A percentile compares a stretch with the other conserved stretches of the same genome.
Conservation (phyloP, 2,888 invertebrate species). For the Rhorus exstirpatorius region DNA sequence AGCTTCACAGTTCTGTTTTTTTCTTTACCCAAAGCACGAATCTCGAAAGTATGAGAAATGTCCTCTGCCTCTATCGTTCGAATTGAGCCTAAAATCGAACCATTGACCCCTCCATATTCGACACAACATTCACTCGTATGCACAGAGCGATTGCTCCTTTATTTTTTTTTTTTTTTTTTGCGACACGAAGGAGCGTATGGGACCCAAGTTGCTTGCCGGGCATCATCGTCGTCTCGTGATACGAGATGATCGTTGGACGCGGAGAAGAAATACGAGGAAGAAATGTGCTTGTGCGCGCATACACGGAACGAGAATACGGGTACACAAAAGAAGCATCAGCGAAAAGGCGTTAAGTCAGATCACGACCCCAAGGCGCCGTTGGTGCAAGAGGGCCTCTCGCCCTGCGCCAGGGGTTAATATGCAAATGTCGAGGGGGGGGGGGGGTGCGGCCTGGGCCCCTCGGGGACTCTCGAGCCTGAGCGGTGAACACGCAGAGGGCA, state of each 20-base stretch:
- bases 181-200: background rate
- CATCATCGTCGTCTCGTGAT: conserved; percentile 12
- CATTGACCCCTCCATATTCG: conserved; percentile 18
- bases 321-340: conserved; percentile 71
- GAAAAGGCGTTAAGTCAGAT: conserved; percentile 85
- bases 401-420: conserved; percentile 82
- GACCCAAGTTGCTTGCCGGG: background rate
- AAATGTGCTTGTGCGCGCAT: background rate
- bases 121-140: conserved; percentile 5
- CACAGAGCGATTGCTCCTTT: too few species aligned
- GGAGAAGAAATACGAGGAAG: conserved; percentile 26
- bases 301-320: background rate
- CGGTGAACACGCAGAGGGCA: conserved; percentile 38
- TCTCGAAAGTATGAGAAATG: conserved; percentile 17
- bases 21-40: background rate
- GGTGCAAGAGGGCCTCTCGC: conserved; percentile 45
- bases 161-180: too few species aligned
- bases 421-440: conserved; percentile 76
- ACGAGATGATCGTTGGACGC: conserved; percentile 28
- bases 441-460: conserved; percentile 37
- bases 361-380: conserved; percentile 77
- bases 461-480: conserved; percentile 22
- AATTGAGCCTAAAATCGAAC: conserved; percentile 26
- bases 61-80: too few species aligned
- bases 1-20: conserved; percentile 26